Evolutionary conservation across 2,113 vertebrate species (phyloP).

Genomic region (Cygnus buccinator): DNA sequence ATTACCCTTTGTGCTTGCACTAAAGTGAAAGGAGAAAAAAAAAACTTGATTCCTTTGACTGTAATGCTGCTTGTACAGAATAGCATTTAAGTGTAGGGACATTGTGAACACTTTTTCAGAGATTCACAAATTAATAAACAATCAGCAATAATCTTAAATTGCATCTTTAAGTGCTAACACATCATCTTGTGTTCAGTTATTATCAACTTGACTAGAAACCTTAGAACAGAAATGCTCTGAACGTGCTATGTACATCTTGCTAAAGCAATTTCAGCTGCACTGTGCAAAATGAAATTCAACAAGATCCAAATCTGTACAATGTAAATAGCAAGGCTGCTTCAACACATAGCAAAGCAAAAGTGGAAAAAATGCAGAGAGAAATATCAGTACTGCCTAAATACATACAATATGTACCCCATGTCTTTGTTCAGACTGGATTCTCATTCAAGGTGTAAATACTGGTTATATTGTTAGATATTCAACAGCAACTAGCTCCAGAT

Average conservation of each 20-base stretch:
- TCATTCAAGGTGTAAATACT: slow-evolving; percentile 65
- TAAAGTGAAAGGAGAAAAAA: not conserved
- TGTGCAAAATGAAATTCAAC: not conserved
- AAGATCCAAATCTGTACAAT: not conserved
- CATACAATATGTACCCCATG: not conserved
- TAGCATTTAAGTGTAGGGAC: not conserved
- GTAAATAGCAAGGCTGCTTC: not conserved
- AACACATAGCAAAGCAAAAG: not conserved
- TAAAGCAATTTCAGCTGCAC: not conserved
- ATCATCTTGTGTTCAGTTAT: not conserved
- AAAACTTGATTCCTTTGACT: not conserved
- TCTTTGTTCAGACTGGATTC: slow-evolving; percentile 71
- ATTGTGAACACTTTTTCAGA: not conserved
- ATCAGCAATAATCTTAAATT: not conserved
- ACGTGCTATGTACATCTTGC: not conserved
- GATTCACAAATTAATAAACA: not conserved
- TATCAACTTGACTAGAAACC: not conserved
- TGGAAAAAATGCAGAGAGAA: not conserved
- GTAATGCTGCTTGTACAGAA: not conserved
- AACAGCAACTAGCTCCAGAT: slow-evolving; percentile 45
- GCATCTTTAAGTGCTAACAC: not conserved
- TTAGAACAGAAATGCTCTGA: not conserved
- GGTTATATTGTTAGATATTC: slow-evolving; percentile 69
- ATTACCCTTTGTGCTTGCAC: not conserved
- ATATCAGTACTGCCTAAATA: not conserved